These are phyloP conservation scores for Metacarcinus magister DNA, from an alignment of 2,888 invertebrate genomes.

Conservation along the genomic window DNA sequence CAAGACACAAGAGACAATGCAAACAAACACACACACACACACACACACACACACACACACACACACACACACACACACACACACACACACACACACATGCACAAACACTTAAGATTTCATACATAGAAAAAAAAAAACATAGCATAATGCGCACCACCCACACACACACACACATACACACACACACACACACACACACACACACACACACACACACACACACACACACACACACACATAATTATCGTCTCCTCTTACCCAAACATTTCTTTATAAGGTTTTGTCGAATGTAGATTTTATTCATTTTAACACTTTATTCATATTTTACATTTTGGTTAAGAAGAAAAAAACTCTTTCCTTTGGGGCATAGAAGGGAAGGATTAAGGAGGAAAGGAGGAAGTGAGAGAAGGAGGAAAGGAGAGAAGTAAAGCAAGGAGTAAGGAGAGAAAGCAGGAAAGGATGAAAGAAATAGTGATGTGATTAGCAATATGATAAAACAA, in stretches of 20 bases:
- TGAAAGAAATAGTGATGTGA: neutral
- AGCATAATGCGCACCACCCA: neutral
- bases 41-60: constrained; percentile 26
- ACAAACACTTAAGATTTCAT: neutral
- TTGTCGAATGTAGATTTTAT: neutral
- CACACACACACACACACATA: constrained; percentile 30
- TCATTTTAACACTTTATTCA: neutral
- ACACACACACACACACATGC: constrained; percentile 9
- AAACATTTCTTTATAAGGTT: neutral
- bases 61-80: neutral
- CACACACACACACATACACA: neutral
- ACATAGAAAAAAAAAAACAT: neutral
- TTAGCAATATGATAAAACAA: neutral
- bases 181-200: neutral
- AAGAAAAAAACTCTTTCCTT: neutral
- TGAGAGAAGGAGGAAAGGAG: neutral
- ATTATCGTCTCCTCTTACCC: neutral
- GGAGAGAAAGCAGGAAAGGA: neutral
- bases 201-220: neutral
- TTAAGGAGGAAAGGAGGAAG: neutral
- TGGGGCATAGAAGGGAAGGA: neutral
- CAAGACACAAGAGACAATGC: too few relatives aligned
- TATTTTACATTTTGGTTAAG: neutral
- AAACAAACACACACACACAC: neutral
- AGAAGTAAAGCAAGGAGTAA: neutral